These are phyloP conservation scores for Anastrepha obliqua DNA, from an alignment of 1,140 invertebrate genomes.

Conservation along the genomic window DNA sequence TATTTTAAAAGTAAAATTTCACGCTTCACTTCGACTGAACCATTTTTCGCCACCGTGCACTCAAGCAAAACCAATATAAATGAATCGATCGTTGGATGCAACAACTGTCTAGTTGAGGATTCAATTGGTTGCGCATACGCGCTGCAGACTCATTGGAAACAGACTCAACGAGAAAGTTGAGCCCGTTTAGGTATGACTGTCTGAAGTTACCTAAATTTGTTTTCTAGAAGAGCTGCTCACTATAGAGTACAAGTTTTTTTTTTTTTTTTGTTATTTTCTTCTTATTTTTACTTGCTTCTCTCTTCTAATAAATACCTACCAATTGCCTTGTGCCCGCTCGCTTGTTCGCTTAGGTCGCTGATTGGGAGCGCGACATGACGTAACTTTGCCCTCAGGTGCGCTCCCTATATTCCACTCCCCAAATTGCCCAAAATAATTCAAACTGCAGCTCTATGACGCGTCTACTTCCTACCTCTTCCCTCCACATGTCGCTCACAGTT, in stretches of 20 bases:
- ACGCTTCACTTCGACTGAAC: not conserved
- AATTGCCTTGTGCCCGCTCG: not conserved
- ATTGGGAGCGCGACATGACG: constrained; percentile 36
- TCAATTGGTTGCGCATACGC: constrained; percentile 54
- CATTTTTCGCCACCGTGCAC: not conserved
- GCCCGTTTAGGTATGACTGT: not conserved
- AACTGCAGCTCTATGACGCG: not conserved
- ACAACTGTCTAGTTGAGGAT: constrained; percentile 21
- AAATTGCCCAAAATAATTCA: constrained; percentile 36
- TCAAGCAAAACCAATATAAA: not conserved
- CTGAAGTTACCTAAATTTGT: not conserved
- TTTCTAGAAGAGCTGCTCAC: not conserved
- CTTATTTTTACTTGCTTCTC: not conserved
- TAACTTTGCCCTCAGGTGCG: constrained; percentile 55
- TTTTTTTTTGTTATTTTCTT: not conserved
- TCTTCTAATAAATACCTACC: not conserved
- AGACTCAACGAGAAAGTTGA: not conserved
- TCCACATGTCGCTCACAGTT: constrained; percentile 42
- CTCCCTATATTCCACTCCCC: constrained; percentile 28
- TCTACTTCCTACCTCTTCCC: not conserved
- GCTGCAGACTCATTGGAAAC: not conserved
- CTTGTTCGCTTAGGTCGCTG: constrained; percentile 5
- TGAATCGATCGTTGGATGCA: not conserved
- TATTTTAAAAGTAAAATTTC: too few species aligned
- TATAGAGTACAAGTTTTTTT: not conserved